These are phyloP conservation scores for Synergus itoensis DNA, from an alignment of 2,888 invertebrate genomes.

Conservation along the genomic window DNA sequence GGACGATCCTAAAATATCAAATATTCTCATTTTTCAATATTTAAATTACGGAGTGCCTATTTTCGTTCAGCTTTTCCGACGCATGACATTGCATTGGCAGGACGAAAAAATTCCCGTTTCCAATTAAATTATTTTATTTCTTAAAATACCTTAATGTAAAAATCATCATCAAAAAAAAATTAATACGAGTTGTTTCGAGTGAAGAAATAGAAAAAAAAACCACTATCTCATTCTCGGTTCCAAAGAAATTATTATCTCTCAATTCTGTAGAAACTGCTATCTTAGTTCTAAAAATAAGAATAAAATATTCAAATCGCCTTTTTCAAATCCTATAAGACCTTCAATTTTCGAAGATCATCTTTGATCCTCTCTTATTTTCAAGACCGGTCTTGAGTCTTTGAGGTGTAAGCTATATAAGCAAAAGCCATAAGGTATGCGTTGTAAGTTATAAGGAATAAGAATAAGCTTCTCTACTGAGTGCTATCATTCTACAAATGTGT, in stretches of 20 bases:
- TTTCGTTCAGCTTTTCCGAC: too few species aligned
- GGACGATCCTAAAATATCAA: background rate
- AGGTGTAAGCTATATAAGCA: conserved; percentile 23
- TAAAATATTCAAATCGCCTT: background rate
- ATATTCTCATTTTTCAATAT: background rate
- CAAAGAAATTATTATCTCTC: background rate
- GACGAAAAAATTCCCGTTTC: too few species aligned
- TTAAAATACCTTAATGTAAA: too few species aligned
- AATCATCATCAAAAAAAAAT: too few species aligned
- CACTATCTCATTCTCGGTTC: background rate
- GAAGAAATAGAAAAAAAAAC: background rate
- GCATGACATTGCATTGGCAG: too few species aligned
- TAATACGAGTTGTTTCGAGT: too few species aligned
- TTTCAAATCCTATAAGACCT: background rate
- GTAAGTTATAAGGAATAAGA: conserved; percentile 26
- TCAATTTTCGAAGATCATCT: conserved; percentile 30
- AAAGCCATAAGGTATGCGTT: conserved; percentile 22
- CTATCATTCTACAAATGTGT: conserved; percentile 29
- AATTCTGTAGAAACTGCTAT: background rate
- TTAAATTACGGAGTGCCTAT: background rate
- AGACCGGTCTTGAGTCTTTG: conserved; percentile 29
- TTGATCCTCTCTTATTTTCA: conserved; percentile 3
- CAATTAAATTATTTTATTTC: too few species aligned
- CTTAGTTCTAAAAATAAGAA: background rate
- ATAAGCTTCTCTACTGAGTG: conserved; percentile 9